Conservation (phyloP, 30 jellyfish, hydroid and myxozoan genomes). For the Pseudorhiza aurosa region DNA sequence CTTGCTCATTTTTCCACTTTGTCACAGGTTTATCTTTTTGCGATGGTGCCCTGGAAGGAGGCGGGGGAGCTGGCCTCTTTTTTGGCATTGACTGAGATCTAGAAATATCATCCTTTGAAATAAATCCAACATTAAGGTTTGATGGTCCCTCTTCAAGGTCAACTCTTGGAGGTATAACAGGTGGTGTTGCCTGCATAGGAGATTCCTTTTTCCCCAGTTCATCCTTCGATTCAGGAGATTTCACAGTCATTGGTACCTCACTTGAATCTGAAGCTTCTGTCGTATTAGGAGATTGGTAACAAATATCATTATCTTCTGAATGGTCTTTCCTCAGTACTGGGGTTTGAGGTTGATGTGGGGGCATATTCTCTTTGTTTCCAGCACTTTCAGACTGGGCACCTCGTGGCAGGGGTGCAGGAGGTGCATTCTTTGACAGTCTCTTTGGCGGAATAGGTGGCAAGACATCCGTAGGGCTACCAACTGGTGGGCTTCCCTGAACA, state of each 20-base stretch:
- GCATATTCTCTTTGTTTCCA: background rate
- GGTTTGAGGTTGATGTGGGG: no score
- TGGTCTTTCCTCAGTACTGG: no score
- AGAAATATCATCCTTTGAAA: background rate
- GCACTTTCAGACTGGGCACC: background rate
- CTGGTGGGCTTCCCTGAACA: background rate
- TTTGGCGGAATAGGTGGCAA: conserved; percentile 42
- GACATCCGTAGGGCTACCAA: background rate
- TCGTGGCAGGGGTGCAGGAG: conserved; percentile 46
- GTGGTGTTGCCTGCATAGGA: background rate
- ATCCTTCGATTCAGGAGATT: background rate
- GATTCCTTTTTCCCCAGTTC: background rate
- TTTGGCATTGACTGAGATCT: conserved; percentile 25
- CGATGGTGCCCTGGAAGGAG: conserved; percentile 1
- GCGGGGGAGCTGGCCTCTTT: conserved; percentile 35
- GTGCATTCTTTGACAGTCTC: background rate
- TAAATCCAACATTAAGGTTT: background rate
- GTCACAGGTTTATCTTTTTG: background rate
- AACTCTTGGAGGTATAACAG: conserved; percentile 48
- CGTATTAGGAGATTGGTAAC: no score
- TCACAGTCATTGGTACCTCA: background rate
- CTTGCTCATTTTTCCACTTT: no score
- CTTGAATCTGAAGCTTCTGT: background rate
- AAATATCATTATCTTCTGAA: no score
- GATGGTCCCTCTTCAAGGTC: conserved; percentile 35